A percentile compares a stretch with the other conserved stretches of the same genome.
Evolutionary conservation across 2,888 invertebrate genomes (phyloP).

Genomic region (Alitta virens): DNA sequence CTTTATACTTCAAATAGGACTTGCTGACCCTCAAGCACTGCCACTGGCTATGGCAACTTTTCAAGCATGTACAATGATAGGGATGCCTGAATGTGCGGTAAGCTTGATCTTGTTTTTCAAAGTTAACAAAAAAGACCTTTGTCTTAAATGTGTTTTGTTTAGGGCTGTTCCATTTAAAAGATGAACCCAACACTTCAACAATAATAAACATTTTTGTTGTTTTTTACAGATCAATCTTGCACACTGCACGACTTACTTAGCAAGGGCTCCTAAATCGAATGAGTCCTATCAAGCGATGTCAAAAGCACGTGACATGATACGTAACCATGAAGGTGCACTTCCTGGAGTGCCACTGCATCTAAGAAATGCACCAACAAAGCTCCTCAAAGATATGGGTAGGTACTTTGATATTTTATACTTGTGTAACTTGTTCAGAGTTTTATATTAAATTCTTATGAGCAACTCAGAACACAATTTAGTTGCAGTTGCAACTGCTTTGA

Average conservation of each 20-base stretch:
- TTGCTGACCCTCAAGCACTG: conserved; percentile 63
- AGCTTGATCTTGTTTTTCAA: conserved; percentile 13
- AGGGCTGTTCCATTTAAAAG: neutral
- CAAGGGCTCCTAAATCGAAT: conserved; percentile 73
- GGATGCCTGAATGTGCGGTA: conserved; percentile 80
- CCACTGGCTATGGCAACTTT: conserved; percentile 72
- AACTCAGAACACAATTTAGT: too few species aligned
- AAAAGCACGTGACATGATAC: conserved; percentile 65
- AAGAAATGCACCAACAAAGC: conserved; percentile 75
- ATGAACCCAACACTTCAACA: neutral
- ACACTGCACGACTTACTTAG: conserved; percentile 75
- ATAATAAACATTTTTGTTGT: too few species aligned
- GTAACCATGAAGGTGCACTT: conserved; percentile 67
- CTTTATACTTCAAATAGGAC: conserved; percentile 32
- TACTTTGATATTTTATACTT: neutral
- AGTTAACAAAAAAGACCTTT: too few species aligned
- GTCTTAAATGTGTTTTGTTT: too few species aligned
- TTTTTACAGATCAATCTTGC: conserved; percentile 63
- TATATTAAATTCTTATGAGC: too few species aligned
- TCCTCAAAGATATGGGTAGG: conserved; percentile 70
- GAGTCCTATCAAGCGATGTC: conserved; percentile 65
- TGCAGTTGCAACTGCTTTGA: too few species aligned
- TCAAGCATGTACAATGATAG: conserved; percentile 76
- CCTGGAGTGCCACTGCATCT: conserved; percentile 76
- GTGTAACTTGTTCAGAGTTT: too few species aligned